Evolutionary conservation across 2,113 vertebrate species (phyloP), one percentile per base, ranked within the genome.

Genomic region (Cyanoliseus patagonus): DNA sequence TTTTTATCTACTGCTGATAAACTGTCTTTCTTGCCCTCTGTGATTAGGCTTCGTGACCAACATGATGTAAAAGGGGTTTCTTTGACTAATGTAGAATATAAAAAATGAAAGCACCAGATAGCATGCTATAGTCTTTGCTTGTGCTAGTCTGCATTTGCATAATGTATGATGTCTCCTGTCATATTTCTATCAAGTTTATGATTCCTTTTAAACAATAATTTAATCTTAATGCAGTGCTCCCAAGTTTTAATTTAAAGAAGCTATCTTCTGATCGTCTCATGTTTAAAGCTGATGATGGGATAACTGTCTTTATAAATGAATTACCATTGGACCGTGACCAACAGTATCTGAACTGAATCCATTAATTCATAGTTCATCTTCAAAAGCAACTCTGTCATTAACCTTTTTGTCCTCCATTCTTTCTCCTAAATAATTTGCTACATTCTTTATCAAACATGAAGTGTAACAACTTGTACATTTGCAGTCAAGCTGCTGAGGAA

Each of bases 171-270:
- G 37, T 83, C 75, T 88, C 7, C 27, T 92, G 87, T 91, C 55
- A 63, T 51, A 86, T 27, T 78, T 89, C 53, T 92, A 15, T 91
- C 83, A 51, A 30, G 51, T 76, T 70, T 79, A 91, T 88, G 46
- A 67, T 88, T 37, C 30, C 69, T 92, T 95, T 97, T 91, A 90
- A 94, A 92, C 44, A 96, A 89, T 88, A 90, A 92, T 86, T 96
- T 94, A 92, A 92, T 63, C 75, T 64, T 85, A 96, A 91, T 83
- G 80, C 68, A 70, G 75, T 49, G 25, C 17, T 88, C 17, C 14
- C 28, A 67, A 57, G 22, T 88, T 76, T 88, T 97, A 85, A 92
- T 94, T 95, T 95, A 90, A 94, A 51, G 73, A 95, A 92, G 9
- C 17, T 22, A 53, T 97, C 78, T 90, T 86, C 63, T 83, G 72